Percentiles rank a stretch among this genome's conserved stretches.
phyloP scores from a whole-genome alignment of 1,140 invertebrate genomes.

The Carposina sasakii region DNA sequence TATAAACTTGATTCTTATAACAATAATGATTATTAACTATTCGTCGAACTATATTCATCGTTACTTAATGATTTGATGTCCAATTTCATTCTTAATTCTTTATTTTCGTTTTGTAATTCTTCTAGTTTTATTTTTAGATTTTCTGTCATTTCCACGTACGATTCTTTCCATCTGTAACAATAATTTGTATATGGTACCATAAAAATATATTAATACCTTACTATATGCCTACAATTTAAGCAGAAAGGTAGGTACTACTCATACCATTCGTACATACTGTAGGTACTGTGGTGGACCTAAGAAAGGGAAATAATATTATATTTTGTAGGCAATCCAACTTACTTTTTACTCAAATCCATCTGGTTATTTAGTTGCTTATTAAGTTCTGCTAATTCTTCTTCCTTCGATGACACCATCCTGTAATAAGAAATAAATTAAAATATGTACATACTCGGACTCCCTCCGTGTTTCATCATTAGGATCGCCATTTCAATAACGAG shows the following conservation, averaged over 20 bases:
- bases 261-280: no score
- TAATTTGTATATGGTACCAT: no score
- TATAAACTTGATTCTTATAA: neutral
- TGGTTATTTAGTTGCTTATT: slow-evolving; percentile 63
- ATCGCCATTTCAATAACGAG: no score
- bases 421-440: no score
- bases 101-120: slow-evolving; percentile 73
- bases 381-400: slow-evolving; percentile 56
- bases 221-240: no score
- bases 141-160: slow-evolving; percentile 75
- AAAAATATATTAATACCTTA: no score
- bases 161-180: slow-evolving; percentile 75
- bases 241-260: no score
- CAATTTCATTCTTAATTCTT: slow-evolving; percentile 63
- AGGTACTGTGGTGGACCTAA: no score
- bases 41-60: slow-evolving; percentile 22
- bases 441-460: no score
- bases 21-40: slow-evolving; percentile 21
- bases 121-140: slow-evolving; percentile 75
- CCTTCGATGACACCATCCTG: slow-evolving; percentile 57
- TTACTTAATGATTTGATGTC: slow-evolving; percentile 49
- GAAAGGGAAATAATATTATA: slow-evolving; percentile 8
- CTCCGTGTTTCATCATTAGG: no score
- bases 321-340: slow-evolving; percentile 21
- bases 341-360: slow-evolving; percentile 64